Base-by-base conservation (phyloP, 2,797 vertebrate species). In the Crocodylus rhombifer region DNA sequence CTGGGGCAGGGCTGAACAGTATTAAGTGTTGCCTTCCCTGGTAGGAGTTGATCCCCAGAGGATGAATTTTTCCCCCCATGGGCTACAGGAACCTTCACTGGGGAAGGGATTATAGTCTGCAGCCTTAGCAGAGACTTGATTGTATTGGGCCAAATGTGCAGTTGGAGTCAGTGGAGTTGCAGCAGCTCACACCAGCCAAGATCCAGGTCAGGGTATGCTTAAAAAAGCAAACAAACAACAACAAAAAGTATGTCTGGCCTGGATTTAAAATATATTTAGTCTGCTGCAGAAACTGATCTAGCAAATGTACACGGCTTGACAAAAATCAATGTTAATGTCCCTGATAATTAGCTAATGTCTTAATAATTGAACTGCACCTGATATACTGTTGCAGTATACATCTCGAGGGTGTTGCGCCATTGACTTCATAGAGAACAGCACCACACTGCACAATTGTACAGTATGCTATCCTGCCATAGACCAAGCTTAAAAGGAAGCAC, bases 321-420 rank as follows among this genome's bases (percentile, higher is more conserved):
- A 96, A 96, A 95, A 97, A 97, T 97, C 97, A 95, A 97, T 97
- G 97, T 67, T 97, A 97, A 97, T 96, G 92, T 94, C 96, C 95
- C 96, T 89, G 93, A 97, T 97, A 97, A 97, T 97, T 97, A 98
- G 96, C 95, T 97, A 97, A 98, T 55, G 4, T 96, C 97, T 95
- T 97, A 98, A 97, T 97, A 97, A 96, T 97, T 64, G 79, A 97
- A 16, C 91, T 81, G 36, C 1, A 82, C 75, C 94, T 93, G 91
- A 92, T 95, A 15, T 83, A 90, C 91, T 2, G 30, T 65, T 26
- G 60, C 81, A 90, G 56, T 0, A 0, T 0, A 1, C 36, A 82
- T 80, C 88, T 93, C 82, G 4, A 25, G 95, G 86, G 55, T 55
- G 82, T 56, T 60, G 21, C n/a, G 87, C 81, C 0, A 1, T 83